Conservation (phyloP, 2,888 invertebrate genomes). For the Blomia tropicalis region DNA sequence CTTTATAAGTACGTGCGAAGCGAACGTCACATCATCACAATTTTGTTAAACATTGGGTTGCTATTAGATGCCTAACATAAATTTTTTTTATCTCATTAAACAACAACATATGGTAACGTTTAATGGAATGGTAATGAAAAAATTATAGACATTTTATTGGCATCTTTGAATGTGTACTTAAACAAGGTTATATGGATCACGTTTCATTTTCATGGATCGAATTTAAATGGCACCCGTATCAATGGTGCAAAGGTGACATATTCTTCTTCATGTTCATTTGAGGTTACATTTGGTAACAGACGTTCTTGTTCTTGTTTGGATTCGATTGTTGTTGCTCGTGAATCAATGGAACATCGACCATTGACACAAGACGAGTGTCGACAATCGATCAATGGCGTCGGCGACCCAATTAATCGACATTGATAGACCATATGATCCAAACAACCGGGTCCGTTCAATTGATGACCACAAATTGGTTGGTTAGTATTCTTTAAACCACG, state of each 20-base stretch:
- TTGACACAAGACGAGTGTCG: not conserved
- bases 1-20: too few species aligned
- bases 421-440: not conserved
- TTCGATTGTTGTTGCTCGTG: not conserved
- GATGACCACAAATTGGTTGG: not conserved
- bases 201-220: not conserved
- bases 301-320: not conserved
- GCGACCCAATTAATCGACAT: slow-evolving; percentile 1
- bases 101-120: too few species aligned
- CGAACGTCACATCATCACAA: too few species aligned
- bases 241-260: slow-evolving; percentile 1
- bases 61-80: too few species aligned
- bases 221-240: not conserved
- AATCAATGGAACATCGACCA: not conserved
- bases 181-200: too few species aligned
- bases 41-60: too few species aligned
- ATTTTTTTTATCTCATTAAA: too few species aligned
- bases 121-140: too few species aligned
- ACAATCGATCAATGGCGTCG: not conserved
- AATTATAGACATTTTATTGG: too few species aligned
- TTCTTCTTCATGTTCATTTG: not conserved
- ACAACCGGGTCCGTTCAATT: not conserved
- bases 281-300: not conserved
- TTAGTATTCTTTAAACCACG: not conserved
- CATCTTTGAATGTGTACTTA: too few species aligned